Evolutionary conservation across 2,888 invertebrate genomes (phyloP).

Genomic region (Invenusta paracnida): DNA sequence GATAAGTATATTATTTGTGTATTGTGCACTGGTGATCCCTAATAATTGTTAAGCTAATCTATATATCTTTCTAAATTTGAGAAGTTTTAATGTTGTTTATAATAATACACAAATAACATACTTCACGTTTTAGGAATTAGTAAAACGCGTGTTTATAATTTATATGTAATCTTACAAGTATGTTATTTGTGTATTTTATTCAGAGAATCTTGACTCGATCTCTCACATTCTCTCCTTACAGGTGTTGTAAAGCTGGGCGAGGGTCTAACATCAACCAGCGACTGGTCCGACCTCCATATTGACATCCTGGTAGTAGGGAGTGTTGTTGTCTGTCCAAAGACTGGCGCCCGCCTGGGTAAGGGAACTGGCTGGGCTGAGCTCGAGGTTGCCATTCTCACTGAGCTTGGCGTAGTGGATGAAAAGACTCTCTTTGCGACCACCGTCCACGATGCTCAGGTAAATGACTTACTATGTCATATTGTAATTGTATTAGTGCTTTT

Average conservation of each 20-base stretch:
- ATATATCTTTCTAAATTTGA: too few relatives aligned
- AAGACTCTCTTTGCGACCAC: conserved; percentile 36
- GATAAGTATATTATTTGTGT: too few relatives aligned
- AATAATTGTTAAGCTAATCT: too few relatives aligned
- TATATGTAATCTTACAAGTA: too few relatives aligned
- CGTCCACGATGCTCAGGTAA: conserved; percentile 38
- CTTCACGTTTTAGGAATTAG: too few relatives aligned
- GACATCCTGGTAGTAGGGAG: conserved; percentile 38
- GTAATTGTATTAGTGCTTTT: too few relatives aligned
- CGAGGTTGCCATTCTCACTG: conserved; percentile 32
- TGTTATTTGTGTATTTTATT: too few relatives aligned
- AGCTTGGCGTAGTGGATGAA: conserved; percentile 35
- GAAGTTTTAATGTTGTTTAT: too few relatives aligned
- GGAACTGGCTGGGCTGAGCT: conserved; percentile 39
- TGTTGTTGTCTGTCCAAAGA: conserved; percentile 37
- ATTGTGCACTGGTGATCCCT: too few relatives aligned
- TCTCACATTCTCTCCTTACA: background rate
- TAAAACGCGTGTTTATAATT: too few relatives aligned
- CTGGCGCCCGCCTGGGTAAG: conserved; percentile 40
- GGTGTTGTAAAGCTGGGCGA: conserved; percentile 37
- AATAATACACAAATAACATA: too few relatives aligned
- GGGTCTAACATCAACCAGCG: background rate
- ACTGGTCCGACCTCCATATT: conserved; percentile 33
- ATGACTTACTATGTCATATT: too few relatives aligned
- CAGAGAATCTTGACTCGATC: background rate